These are phyloP conservation scores for Macrocentrus cingulum DNA, from an alignment of 1,140 invertebrate species.

Conservation along the genomic window DNA sequence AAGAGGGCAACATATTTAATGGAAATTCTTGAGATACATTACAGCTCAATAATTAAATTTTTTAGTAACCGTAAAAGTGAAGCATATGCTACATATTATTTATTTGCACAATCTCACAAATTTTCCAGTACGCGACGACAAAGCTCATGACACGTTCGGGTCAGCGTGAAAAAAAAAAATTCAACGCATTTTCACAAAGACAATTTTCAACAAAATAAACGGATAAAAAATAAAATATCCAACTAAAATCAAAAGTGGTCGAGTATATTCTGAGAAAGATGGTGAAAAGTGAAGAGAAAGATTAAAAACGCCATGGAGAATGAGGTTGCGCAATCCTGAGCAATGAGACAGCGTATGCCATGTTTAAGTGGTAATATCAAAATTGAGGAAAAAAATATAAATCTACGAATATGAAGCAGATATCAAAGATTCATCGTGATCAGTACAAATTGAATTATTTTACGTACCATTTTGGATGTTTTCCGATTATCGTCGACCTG, in stretches of 20 bases:
- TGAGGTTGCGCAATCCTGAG: constrained; percentile 54
- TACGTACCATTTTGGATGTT: constrained; percentile 87
- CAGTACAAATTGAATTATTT: constrained; percentile 40
- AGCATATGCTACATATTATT: too few relatives aligned
- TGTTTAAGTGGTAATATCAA: constrained; percentile 23
- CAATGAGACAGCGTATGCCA: constrained; percentile 36
- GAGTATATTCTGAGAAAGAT: neutral
- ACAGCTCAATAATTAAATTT: too few relatives aligned
- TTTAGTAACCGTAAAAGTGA: too few relatives aligned
- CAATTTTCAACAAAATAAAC: neutral
- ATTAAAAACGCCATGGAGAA: neutral
- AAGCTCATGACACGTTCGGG: constrained; percentile 41
- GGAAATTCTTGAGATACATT: too few relatives aligned
- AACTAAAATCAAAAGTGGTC: neutral
- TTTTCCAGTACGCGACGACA: constrained; percentile 19
- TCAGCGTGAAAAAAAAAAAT: constrained; percentile 13
- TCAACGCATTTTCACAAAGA: constrained; percentile 41
- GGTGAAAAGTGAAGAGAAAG: neutral
- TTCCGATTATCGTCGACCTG: constrained; percentile 70
- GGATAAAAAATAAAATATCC: too few relatives aligned
- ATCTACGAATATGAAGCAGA: constrained; percentile 3
- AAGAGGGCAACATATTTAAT: too few relatives aligned
- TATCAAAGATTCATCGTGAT: too few relatives aligned
- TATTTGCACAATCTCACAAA: neutral
- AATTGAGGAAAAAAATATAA: constrained; percentile 44